A percentile compares a stretch with the other conserved stretches of the same genome.
Evolutionary conservation across 2,113 vertebrate species (phyloP).

Genomic region (Australoheros scitulus): DNA sequence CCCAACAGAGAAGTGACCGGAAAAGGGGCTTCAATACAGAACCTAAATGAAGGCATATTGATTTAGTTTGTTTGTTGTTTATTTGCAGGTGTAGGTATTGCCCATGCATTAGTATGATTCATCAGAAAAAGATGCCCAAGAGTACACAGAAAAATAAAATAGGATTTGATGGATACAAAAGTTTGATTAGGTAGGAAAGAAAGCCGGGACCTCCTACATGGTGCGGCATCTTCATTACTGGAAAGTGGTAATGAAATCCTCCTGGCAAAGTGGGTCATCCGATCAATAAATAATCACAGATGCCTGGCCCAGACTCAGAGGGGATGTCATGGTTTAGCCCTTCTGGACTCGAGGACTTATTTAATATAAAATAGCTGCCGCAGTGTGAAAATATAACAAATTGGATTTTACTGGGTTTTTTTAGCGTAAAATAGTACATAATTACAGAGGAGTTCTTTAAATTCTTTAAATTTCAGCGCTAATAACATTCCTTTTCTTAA

Average conservation of each 20-base stretch:
- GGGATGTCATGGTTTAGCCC: conserved; percentile 5
- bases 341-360: background rate
- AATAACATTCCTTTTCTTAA: background rate
- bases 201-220: background rate
- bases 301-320: conserved; percentile 14
- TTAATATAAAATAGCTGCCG: conserved; percentile 4
- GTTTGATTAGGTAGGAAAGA: background rate
- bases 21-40: background rate
- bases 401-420: background rate
- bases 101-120: background rate
- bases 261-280: conserved; percentile 37
- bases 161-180: background rate
- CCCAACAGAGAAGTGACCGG: background rate
- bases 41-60: background rate
- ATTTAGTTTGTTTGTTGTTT: too few species aligned
- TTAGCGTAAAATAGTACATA: background rate
- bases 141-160: accelerated
- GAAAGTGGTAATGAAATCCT: conserved; percentile 47
- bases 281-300: conserved; percentile 66
- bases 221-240: conserved; percentile 43
- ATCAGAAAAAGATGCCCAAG: background rate
- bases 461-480: background rate
- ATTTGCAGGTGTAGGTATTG: background rate
- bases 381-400: background rate
- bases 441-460: background rate